These are phyloP conservation scores for Salvelinus sp. DNA, from an alignment of 2,113 vertebrate species.

Conservation along the genomic window DNA sequence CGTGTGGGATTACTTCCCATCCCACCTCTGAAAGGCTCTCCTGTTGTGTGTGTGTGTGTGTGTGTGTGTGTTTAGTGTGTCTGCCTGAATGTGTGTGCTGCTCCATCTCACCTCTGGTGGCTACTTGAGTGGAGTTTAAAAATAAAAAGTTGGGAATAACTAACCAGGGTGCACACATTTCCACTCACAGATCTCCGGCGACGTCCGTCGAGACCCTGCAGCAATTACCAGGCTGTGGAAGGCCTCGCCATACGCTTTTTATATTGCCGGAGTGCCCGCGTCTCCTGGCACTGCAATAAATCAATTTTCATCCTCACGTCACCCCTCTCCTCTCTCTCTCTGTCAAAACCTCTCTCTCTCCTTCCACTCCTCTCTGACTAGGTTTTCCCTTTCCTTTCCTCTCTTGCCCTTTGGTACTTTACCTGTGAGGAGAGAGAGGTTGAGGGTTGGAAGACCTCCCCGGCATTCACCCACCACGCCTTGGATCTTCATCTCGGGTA, in stretches of 20 bases:
- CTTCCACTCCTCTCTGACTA: too few relatives aligned
- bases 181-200: conserved; percentile 26
- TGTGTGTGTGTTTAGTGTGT: not conserved
- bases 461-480: too few relatives aligned
- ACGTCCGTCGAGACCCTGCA: conserved; percentile 65
- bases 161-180: conserved; percentile 61
- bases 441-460: not conserved
- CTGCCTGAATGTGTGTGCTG: not conserved
- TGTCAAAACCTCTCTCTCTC: not conserved
- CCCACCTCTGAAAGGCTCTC: not conserved
- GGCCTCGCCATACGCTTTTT: conserved; percentile 63
- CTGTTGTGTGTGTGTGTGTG: too few relatives aligned
- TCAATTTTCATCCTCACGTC: conserved; percentile 74
- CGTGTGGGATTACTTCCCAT: not conserved
- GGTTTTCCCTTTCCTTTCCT: not conserved
- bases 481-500: too few relatives aligned
- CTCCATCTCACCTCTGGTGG: conserved; percentile 31
- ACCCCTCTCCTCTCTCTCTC: conserved; percentile 3
- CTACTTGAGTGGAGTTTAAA: conserved; percentile 50
- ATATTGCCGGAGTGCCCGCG: conserved; percentile 69
- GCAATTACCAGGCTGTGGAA: conserved; percentile 64
- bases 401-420: not conserved
- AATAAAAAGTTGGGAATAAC: conserved; percentile 43
- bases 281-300: conserved; percentile 76
- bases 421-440: not conserved